Percentiles rank a stretch among this genome's conserved stretches.
These are phyloP conservation scores for Stigmatopora nigra DNA, from an alignment of 2,113 vertebrate genomes.

Conservation along the genomic window DNA sequence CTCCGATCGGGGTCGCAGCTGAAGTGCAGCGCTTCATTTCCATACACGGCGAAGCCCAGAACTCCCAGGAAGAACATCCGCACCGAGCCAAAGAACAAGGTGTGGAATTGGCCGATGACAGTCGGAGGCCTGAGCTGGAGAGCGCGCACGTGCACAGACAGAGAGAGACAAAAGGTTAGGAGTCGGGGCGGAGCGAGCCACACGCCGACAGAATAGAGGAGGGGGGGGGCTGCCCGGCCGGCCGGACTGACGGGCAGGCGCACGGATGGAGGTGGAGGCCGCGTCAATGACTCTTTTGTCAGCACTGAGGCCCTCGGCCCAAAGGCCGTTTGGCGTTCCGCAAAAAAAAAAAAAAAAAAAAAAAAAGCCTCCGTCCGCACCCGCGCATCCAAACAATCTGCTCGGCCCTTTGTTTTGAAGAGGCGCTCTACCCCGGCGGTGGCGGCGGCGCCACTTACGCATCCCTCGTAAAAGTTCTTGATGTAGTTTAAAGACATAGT, in stretches of 20 bases:
- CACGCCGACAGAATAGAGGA: too few relatives aligned
- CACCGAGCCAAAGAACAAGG: constrained; percentile 83
- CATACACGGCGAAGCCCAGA: constrained; percentile 82
- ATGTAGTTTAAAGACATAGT: constrained; percentile 83
- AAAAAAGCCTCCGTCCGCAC: constrained; percentile 1
- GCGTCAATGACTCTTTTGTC: constrained; percentile 38
- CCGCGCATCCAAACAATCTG: not conserved
- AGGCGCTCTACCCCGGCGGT: not conserved
- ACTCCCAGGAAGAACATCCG: constrained; percentile 79
- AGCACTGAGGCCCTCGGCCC: constrained; percentile 27
- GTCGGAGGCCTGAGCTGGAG: constrained; percentile 79
- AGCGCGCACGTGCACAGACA: constrained; percentile 11
- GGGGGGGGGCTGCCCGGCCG: not conserved
- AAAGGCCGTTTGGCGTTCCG: constrained; percentile 3
- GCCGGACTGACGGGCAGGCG: not conserved
- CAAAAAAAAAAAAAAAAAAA: too few relatives aligned
- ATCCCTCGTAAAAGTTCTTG: constrained; percentile 84
- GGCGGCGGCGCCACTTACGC: constrained; percentile 68
- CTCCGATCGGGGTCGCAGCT: constrained; percentile 82
- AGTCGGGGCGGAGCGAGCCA: not conserved
- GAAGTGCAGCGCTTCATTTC: constrained; percentile 85
- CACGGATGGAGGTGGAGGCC: constrained; percentile 8
- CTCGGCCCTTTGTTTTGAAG: not conserved
- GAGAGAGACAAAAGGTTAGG: not conserved
- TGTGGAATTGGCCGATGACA: constrained; percentile 83